Conservation (phyloP, 1,140 invertebrate genomes). For the Sarcophaga peregrina region DNA sequence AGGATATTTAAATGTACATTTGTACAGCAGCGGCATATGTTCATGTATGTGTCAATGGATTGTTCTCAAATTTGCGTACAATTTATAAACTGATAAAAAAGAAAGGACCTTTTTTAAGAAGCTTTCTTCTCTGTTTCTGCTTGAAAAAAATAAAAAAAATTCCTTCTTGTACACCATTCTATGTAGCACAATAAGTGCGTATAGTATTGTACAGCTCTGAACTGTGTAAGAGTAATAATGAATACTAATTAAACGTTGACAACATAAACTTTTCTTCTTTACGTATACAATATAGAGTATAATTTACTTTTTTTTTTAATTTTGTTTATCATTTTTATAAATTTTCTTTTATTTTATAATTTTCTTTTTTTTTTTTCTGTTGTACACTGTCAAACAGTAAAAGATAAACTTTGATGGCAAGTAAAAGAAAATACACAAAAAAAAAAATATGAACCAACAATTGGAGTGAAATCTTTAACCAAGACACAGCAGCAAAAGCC, state of each 20-base stretch:
- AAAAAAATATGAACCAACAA: no score
- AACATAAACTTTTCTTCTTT: conserved; percentile 5
- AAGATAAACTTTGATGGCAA: conserved; percentile 28
- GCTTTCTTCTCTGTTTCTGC: neutral
- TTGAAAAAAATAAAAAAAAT: neutral
- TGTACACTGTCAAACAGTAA: neutral
- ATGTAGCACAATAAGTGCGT: no score
- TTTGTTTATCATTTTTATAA: conserved; percentile 25
- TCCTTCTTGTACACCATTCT: no score
- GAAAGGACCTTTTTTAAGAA: neutral
- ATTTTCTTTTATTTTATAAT: neutral
- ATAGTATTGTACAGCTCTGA: no score
- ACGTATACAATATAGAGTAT: no score
- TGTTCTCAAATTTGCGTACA: neutral
- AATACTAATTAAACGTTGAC: conserved; percentile 40
- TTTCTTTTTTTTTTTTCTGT: neutral
- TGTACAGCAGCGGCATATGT: neutral
- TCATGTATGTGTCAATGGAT: neutral
- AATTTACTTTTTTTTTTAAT: neutral
- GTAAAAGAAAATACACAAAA: neutral
- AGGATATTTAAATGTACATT: neutral
- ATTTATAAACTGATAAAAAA: neutral
- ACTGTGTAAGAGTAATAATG: conserved; percentile 8
- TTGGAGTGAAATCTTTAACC: neutral
- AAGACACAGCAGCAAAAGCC: conserved; percentile 2